phyloP scores from a whole-genome alignment of 2,113 vertebrate genomes.

The Penelope pileata region DNA sequence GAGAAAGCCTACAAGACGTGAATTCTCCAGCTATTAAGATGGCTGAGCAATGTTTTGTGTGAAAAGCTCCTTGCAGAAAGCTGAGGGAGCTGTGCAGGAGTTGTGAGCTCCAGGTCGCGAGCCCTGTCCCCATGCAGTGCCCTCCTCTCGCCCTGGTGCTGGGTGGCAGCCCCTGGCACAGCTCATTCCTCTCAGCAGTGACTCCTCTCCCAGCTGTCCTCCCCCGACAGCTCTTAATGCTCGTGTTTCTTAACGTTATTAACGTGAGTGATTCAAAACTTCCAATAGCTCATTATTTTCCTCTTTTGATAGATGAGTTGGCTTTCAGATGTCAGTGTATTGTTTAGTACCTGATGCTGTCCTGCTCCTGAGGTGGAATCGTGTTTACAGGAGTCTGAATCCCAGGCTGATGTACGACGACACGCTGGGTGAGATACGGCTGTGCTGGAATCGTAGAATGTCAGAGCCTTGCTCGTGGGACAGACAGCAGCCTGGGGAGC shows the following conservation, averaged over 20 bases:
- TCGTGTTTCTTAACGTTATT: not conserved
- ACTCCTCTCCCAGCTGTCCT: not conserved
- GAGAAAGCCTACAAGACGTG: not conserved
- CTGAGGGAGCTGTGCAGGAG: not conserved
- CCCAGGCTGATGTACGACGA: not conserved
- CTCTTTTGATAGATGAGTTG: not conserved
- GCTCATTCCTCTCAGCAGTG: not conserved
- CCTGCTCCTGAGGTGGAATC: not conserved
- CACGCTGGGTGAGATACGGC: fast-evolving
- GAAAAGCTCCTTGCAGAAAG: not conserved
- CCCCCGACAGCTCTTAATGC: not conserved
- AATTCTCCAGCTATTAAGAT: not conserved
- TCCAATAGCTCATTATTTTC: not conserved
- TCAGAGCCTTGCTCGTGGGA: not conserved
- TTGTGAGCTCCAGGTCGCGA: fast-evolving
- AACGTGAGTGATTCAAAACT: not conserved
- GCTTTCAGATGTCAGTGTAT: not conserved
- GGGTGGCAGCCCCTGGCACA: not conserved
- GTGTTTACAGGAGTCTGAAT: not conserved
- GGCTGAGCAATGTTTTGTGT: not conserved
- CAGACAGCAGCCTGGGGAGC: not conserved
- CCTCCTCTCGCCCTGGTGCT: not conserved
- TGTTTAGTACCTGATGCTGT: not conserved
- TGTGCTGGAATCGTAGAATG: not conserved
- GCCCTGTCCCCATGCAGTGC: not conserved